Evolutionary conservation across 2,113 vertebrate species (phyloP).

Genomic region (Scytalopus superciliaris): DNA sequence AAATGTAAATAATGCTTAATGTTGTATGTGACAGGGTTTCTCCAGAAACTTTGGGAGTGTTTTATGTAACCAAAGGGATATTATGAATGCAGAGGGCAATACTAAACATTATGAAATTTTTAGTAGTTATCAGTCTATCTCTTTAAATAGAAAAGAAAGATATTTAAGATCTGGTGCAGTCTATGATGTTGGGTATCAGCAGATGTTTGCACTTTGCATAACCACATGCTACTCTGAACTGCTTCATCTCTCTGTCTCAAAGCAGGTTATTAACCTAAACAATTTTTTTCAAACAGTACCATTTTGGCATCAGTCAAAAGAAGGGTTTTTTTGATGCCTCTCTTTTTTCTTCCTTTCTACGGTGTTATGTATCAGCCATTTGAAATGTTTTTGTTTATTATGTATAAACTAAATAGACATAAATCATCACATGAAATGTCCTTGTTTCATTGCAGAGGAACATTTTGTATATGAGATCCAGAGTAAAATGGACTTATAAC

Average conservation of each 20-base stretch:
- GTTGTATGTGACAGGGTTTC: slow-evolving; percentile 67
- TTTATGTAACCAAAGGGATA: slow-evolving; percentile 46
- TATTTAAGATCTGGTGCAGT: slow-evolving; percentile 19
- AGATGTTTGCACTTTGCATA: background rate
- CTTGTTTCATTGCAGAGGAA: background rate
- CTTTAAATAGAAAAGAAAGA: slow-evolving; percentile 46
- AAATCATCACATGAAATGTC: background rate
- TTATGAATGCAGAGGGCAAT: slow-evolving; percentile 25
- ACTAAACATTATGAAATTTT: slow-evolving; percentile 3
- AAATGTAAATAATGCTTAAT: slow-evolving; percentile 80
- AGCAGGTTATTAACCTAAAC: background rate
- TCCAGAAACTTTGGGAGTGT: slow-evolving; percentile 36
- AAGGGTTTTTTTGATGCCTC: background rate
- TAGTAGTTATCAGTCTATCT: background rate
- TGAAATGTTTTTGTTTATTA: slow-evolving; percentile 9
- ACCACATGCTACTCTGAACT: background rate
- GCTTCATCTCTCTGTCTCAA: slow-evolving; percentile 4
- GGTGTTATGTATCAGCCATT: background rate
- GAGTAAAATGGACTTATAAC: background rate
- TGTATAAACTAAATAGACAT: background rate
- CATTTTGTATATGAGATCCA: background rate
- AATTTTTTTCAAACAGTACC: background rate
- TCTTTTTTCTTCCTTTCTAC: background rate
- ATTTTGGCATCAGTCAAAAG: slow-evolving; percentile 8
- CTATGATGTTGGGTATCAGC: background rate